Evolutionary conservation across 2,113 vertebrate species (phyloP).

Genomic region (Bujurquina vittata): DNA sequence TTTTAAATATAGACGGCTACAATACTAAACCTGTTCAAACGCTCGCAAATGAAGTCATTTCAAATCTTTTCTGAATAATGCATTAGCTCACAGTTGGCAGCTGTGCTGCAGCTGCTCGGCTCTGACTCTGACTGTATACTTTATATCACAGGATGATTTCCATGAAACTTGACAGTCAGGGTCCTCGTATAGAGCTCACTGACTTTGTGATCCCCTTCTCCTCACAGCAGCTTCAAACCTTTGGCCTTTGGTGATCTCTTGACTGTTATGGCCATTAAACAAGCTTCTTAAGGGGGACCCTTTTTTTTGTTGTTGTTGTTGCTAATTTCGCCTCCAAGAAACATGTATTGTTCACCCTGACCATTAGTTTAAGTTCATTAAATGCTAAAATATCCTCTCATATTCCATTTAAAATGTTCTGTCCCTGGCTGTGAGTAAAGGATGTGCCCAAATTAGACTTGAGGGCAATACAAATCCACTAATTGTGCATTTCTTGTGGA

Average conservation of each 20-base stretch:
- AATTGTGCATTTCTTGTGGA: background rate
- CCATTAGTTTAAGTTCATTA: background rate
- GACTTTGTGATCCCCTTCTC: background rate
- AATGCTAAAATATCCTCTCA: background rate
- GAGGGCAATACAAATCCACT: background rate
- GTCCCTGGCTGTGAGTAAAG: background rate
- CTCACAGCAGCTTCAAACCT: background rate
- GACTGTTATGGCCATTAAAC: background rate
- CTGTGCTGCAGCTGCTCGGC: background rate
- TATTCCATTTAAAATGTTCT: slow-evolving; percentile 4
- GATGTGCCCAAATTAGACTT: background rate
- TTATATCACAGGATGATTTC: background rate
- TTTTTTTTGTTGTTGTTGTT: background rate
- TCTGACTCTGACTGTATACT: background rate
- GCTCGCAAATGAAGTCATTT: background rate
- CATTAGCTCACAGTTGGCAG: background rate
- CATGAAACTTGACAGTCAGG: background rate
- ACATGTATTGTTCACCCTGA: background rate
- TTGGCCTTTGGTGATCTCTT: background rate
- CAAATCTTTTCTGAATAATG: slow-evolving; percentile 10
- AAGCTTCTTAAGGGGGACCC: background rate
- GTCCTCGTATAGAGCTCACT: background rate
- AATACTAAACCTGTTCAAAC: background rate
- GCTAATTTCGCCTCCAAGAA: background rate
- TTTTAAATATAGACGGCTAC: background rate